phyloP scores from a whole-genome alignment of 2,113 vertebrate species.

The Ia io region DNA sequence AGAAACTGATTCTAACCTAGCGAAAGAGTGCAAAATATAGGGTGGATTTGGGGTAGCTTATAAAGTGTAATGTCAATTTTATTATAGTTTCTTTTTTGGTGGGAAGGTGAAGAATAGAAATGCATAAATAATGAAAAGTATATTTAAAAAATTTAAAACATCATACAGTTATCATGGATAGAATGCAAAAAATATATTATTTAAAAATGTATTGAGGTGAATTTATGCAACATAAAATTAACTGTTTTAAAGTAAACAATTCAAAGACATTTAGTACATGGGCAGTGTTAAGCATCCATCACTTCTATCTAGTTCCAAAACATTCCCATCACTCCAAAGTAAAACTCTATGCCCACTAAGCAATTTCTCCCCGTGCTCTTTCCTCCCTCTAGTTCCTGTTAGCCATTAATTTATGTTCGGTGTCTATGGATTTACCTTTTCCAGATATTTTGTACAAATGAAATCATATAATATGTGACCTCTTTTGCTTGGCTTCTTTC shows the following conservation, averaged over 20 bases:
- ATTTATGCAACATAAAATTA: not conserved
- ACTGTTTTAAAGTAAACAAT: not conserved
- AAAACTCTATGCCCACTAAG: not conserved
- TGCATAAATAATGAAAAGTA: not conserved
- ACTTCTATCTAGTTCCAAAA: not conserved
- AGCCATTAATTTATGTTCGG: not conserved
- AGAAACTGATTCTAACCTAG: not conserved
- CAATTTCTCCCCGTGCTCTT: not conserved
- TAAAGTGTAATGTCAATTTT: not conserved
- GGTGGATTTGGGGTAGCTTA: not conserved
- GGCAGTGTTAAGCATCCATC: not conserved
- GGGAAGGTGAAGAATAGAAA: not conserved
- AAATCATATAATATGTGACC: not conserved
- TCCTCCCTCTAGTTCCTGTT: not conserved
- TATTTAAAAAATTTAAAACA: not conserved
- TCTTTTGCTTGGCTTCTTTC: not conserved
- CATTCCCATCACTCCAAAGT: not conserved
- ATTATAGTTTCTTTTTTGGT: not conserved
- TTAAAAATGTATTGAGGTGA: not conserved
- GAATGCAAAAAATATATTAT: not conserved
- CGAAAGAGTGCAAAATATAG: not conserved
- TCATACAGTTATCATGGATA: not conserved
- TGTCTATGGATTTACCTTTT: not conserved
- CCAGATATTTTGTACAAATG: not conserved
- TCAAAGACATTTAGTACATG: not conserved